Conservation (phyloP, 2,888 invertebrate species). For the Chymomyza procnemis region DNA sequence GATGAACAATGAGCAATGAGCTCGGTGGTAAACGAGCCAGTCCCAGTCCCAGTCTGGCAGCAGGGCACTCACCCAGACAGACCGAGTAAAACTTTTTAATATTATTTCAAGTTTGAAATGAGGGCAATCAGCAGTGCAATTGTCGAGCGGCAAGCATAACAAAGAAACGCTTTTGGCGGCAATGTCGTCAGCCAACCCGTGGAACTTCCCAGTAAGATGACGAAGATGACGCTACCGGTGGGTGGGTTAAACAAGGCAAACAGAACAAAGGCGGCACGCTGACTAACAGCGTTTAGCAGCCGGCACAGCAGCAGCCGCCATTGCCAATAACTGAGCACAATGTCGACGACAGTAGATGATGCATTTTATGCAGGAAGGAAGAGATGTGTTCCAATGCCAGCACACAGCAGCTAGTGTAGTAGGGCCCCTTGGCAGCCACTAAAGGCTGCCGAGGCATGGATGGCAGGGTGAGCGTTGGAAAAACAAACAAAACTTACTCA, state of each 20-base stretch:
- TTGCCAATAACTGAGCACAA: constrained; percentile 60
- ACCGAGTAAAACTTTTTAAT: constrained; percentile 72
- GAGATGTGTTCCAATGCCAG: constrained; percentile 13
- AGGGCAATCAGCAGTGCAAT: constrained; percentile 75
- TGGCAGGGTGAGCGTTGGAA: constrained; percentile 34
- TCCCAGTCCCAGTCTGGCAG: constrained; percentile 12
- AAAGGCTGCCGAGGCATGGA: neutral
- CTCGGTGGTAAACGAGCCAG: neutral
- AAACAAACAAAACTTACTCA: constrained; percentile 55
- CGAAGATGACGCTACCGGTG: neutral
- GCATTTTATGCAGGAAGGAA: constrained; percentile 44
- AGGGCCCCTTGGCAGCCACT: neutral
- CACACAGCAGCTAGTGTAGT: constrained; percentile 5
- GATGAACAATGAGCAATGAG: neutral
- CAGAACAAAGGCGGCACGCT: constrained; percentile 54
- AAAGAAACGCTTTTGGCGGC: constrained; percentile 52
- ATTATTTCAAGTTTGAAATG: constrained; percentile 74
- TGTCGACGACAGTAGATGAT: constrained; percentile 43
- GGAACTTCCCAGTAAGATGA: neutral
- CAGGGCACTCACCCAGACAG: constrained; percentile 18
- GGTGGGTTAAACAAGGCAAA: constrained; percentile 31
- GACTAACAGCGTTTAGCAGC: constrained; percentile 47
- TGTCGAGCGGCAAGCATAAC: constrained; percentile 70
- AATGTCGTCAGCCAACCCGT: constrained; percentile 22
- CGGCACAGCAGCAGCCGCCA: constrained; percentile 26